A percentile compares a stretch with the other conserved stretches of the same genome.
These are phyloP conservation scores for Austrofundulus limnaeus DNA, from an alignment of 2,113 vertebrate genomes.

Conservation along the genomic window DNA sequence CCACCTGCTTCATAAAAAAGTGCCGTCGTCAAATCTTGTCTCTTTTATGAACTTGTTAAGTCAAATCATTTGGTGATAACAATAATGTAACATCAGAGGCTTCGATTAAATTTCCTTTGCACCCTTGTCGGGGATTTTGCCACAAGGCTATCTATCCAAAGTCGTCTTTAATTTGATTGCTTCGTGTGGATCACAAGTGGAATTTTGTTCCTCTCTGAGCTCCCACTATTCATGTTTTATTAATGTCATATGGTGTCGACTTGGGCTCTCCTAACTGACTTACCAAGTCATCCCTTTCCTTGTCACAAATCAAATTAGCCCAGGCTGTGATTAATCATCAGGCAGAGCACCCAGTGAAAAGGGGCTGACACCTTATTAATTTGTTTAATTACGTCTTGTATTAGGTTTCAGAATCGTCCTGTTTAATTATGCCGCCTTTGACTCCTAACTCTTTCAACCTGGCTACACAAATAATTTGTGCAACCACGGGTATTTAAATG, in stretches of 20 bases:
- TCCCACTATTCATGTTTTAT: slow-evolving; percentile 76
- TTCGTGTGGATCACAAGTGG: slow-evolving; percentile 53
- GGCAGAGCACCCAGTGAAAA: slow-evolving; percentile 65
- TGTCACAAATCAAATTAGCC: slow-evolving; percentile 84
- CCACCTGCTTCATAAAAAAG: slow-evolving; percentile 8
- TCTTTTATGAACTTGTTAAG: slow-evolving; percentile 10
- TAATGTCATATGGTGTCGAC: slow-evolving; percentile 75
- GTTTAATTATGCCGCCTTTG: slow-evolving; percentile 79
- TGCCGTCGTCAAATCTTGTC: not conserved
- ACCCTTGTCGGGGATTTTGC: slow-evolving; percentile 27
- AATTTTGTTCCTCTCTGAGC: slow-evolving; percentile 51
- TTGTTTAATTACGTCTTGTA: slow-evolving; percentile 84
- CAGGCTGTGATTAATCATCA: slow-evolving; percentile 81
- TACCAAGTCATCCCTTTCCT: slow-evolving; percentile 76
- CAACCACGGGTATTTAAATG: slow-evolving; percentile 62
- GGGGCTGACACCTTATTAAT: slow-evolving; percentile 82
- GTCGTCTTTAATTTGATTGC: slow-evolving; percentile 57
- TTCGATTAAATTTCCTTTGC: slow-evolving; percentile 40
- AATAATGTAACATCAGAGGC: slow-evolving; percentile 26
- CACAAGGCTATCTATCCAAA: slow-evolving; percentile 34
- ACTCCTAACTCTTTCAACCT: slow-evolving; percentile 75
- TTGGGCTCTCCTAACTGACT: slow-evolving; percentile 73
- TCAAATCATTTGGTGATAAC: slow-evolving; percentile 24
- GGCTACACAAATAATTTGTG: slow-evolving; percentile 77
- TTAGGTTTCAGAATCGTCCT: slow-evolving; percentile 77